These are phyloP conservation scores for Syngnathus floridae DNA, from an alignment of 2,113 vertebrate species.

Conservation along the genomic window DNA sequence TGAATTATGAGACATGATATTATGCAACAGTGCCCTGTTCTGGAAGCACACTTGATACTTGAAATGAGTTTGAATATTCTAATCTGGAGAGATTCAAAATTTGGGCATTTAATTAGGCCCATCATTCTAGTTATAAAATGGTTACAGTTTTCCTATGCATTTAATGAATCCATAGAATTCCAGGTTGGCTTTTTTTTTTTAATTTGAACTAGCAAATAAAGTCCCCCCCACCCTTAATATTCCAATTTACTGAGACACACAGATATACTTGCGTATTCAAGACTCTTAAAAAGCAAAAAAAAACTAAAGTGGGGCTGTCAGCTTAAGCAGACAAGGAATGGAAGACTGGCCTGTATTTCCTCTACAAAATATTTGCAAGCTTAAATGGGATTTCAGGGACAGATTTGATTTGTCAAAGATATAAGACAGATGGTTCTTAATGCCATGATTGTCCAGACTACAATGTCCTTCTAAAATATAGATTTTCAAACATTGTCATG, in stretches of 20 bases:
- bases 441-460: background rate
- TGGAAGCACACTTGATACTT: too few species aligned
- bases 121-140: background rate
- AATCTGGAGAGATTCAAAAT: background rate
- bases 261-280: background rate
- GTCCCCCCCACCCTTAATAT: background rate
- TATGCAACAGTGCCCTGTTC: too few species aligned
- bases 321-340: slow-evolving; percentile 61
- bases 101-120: too few species aligned
- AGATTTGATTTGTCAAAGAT: background rate
- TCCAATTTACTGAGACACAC: background rate
- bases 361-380: slow-evolving; percentile 16
- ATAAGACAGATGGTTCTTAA: background rate
- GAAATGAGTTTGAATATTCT: background rate
- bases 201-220: background rate
- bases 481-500: background rate
- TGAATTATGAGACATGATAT: background rate
- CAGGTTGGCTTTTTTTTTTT: background rate
- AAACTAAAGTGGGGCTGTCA: slow-evolving; percentile 45
- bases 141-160: background rate
- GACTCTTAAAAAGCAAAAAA: slow-evolving; percentile 1
- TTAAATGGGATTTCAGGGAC: background rate
- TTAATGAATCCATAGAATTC: background rate
- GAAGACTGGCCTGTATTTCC: slow-evolving; percentile 70
- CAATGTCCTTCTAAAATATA: background rate